A percentile compares a stretch with the other conserved stretches of the same genome.
Conservation (phyloP, 2,888 invertebrate genomes). For the Calephelis perditalis region DNA sequence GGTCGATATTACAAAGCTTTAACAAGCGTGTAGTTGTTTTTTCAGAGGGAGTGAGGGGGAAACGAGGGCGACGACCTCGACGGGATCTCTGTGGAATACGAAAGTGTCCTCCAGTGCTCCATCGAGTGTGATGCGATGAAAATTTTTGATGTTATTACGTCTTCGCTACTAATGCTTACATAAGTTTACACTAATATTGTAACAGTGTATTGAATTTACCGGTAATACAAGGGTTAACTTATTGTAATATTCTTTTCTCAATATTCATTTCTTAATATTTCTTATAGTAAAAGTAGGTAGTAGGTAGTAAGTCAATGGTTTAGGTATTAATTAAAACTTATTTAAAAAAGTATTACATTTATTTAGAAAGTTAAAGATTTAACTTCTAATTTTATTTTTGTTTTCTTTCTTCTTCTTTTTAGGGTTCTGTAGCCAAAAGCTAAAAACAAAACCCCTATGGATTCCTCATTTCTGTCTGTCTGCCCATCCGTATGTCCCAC, state of each 20-base stretch:
- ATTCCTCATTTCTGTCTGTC: too few species aligned
- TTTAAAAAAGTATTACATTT: not conserved
- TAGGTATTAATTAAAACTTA: not conserved
- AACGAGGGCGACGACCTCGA: constrained; percentile 37
- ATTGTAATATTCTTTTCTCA: not conserved
- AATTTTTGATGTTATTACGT: constrained; percentile 27
- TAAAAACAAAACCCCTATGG: too few species aligned
- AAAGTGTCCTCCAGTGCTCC: constrained; percentile 41
- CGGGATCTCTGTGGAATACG: constrained; percentile 40
- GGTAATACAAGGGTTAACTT: not conserved
- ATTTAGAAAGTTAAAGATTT: too few species aligned
- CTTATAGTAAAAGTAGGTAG: not conserved
- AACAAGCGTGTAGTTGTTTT: constrained; percentile 40
- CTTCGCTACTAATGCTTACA: constrained; percentile 19
- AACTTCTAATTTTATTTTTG: too few species aligned
- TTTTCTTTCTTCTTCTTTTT: too few species aligned
- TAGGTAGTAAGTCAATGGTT: not conserved
- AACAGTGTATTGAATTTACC: not conserved
- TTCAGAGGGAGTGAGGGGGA: constrained; percentile 31
- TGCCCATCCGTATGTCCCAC: too few species aligned
- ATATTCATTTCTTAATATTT: too few species aligned
- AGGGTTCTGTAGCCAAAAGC: too few species aligned
- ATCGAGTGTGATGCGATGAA: constrained; percentile 36
- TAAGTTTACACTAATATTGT: not conserved
- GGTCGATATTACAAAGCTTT: constrained; percentile 22